Evolutionary conservation across 2,797 vertebrate species (phyloP).

Genomic region (Betta splendens): DNA sequence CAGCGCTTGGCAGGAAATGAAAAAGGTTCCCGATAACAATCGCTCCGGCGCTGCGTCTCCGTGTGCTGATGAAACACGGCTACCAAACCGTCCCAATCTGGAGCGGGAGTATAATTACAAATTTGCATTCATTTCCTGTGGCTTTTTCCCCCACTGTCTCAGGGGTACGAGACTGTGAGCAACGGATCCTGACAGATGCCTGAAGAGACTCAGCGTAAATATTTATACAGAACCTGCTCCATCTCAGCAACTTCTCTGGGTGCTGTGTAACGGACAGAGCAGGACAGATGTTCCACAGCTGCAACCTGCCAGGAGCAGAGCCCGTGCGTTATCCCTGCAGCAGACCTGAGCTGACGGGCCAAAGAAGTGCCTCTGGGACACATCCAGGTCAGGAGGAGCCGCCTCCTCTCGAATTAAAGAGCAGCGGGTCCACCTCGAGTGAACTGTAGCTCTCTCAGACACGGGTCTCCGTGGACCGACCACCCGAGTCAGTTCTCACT

Average conservation of each 20-base stretch:
- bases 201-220: constrained; percentile 34
- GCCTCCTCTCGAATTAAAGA: constrained; percentile 19
- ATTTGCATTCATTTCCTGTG: constrained; percentile 63
- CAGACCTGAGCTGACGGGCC: constrained; percentile 16
- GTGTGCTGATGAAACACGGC: constrained; percentile 36
- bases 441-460: background rate
- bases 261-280: constrained; percentile 8
- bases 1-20: constrained; percentile 63
- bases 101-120: constrained; percentile 48
- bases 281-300: background rate
- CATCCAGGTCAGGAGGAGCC: constrained; percentile 16
- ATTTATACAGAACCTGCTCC: constrained; percentile 38
- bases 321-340: constrained; percentile 7
- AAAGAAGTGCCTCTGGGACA: background rate
- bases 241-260: constrained; percentile 18
- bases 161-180: constrained; percentile 28
- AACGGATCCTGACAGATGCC: constrained; percentile 24
- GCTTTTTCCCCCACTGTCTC: constrained; percentile 31
- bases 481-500: background rate
- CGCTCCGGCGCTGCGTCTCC: constrained; percentile 21
- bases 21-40: constrained; percentile 60
- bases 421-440: constrained; percentile 6
- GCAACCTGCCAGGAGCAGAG: constrained; percentile 3
- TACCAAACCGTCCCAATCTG: constrained; percentile 40
- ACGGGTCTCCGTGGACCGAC: background rate